Base-by-base conservation (phyloP, 2,888 invertebrate genomes). In the Anarsia innoxiella region DNA sequence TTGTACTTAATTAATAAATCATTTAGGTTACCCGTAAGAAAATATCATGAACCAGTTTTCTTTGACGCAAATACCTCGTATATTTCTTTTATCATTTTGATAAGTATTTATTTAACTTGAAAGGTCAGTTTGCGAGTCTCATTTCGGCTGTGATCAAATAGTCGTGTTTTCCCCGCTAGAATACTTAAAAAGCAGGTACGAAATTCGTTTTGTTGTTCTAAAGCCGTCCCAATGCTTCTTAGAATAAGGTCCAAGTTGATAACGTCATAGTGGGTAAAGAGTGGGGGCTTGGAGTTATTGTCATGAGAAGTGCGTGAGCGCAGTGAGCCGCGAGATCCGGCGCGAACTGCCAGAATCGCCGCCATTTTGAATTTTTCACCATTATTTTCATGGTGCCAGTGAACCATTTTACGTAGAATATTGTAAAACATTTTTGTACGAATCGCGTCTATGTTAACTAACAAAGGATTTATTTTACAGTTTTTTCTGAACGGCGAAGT, bases 311-410 rank as follows among this genome's bases (percentile, higher is more conserved):
- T 62, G 72, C 64, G 62, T 58, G 62, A 48, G 67, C 63, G 61
- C 75, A 76, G 76, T 79, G 69, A 66, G 68, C 64, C 67, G 66
- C 60, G 58, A 69, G 70, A 61, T 68, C 66, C 69, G 70, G 68
- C 62, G 67, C 67, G 66, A 27, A 28, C 12, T 34, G 33, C 26
- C 56, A 50, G n/a, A 59, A 62, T 68, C 54, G 44, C 45, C 55
- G 64, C 66, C 59, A 67, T 66, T 48, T 69, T 62, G 57, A 13
- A 39, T 39, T 41, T 41, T 46, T 11, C 41, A 49, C 39, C n/a
- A n/a, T n/a, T n/a, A n/a, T 48, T 44, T 50, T 48, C 34, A 37
- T 37, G 39, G 28, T 19, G 10, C 23, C 28, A 32, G 38, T 38
- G 36, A 11, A 33, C 23, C 27, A 27, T 36, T 25, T n/a, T 10